Conservation (phyloP, 2,888 invertebrate genomes). For the Cylloceria caligata region DNA sequence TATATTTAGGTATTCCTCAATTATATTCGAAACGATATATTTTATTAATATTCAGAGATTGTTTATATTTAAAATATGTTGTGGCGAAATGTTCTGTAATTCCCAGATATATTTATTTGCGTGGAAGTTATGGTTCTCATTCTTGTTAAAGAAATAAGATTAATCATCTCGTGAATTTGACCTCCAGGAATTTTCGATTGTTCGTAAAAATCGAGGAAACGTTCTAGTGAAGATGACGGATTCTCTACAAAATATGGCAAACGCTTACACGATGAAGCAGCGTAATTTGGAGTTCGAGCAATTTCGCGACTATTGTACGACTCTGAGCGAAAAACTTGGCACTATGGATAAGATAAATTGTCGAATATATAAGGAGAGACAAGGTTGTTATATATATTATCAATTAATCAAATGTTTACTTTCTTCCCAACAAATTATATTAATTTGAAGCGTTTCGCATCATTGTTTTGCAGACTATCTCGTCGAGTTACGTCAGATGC, state of each 20-base stretch:
- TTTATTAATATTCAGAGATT: no score
- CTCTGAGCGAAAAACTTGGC: slow-evolving; percentile 87
- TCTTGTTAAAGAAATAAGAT: neutral
- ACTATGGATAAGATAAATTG: slow-evolving; percentile 88
- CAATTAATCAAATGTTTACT: neutral
- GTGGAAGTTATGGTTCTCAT: no score
- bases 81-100: no score
- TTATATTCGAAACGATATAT: no score
- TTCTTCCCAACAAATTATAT: neutral
- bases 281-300: slow-evolving; percentile 88
- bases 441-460: neutral
- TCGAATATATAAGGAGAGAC: slow-evolving; percentile 88
- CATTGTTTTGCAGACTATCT: slow-evolving; percentile 84
- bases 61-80: no score
- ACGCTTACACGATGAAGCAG: slow-evolving; percentile 86
- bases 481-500: slow-evolving; percentile 86
- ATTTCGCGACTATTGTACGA: slow-evolving; percentile 87
- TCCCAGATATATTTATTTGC: no score
- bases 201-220: slow-evolving; percentile 87
- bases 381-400: slow-evolving; percentile 80
- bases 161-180: slow-evolving; percentile 46
- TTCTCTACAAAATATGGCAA: slow-evolving; percentile 86
- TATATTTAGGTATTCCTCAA: no score
- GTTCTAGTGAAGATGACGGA: slow-evolving; percentile 86
- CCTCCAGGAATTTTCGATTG: slow-evolving; percentile 87